Percentiles rank a stretch among this genome's conserved stretches.
phyloP scores from a whole-genome alignment of 2,113 vertebrate species.

The Sisor rabdophorus region DNA sequence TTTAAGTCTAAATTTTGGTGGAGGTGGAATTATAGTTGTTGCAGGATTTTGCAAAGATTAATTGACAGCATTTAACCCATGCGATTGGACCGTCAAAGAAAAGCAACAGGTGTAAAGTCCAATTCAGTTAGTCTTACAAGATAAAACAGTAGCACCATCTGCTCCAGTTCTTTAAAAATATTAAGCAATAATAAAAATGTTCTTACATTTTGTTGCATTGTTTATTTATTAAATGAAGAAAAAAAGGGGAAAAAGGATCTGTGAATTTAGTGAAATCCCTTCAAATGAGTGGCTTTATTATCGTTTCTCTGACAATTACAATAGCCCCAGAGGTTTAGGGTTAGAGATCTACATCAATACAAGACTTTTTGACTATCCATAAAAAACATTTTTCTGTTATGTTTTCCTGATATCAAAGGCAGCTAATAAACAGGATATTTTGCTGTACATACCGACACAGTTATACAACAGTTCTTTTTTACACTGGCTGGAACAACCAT shows the following conservation, averaged over 20 bases:
- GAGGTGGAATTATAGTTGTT: no score
- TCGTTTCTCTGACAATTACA: conserved; percentile 22
- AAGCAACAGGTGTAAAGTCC: background rate
- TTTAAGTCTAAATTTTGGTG: no score
- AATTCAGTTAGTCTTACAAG: conserved; percentile 7
- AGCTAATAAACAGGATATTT: background rate
- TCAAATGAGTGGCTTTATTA: conserved; percentile 20
- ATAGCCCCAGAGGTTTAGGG: conserved; percentile 24
- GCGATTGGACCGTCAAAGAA: conserved; percentile 14
- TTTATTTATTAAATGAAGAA: background rate
- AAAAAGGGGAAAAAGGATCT: conserved; percentile 13
- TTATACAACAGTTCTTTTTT: conserved; percentile 89
- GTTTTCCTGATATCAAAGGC: background rate
- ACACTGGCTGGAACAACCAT: conserved; percentile 94
- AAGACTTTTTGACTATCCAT: background rate
- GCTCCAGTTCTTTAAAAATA: background rate
- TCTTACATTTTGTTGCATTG: background rate
- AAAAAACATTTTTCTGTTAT: no score
- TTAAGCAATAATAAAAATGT: background rate
- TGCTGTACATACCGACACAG: conserved; percentile 82
- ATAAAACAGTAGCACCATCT: conserved; percentile 8
- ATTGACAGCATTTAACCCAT: background rate
- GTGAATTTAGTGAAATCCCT: conserved; percentile 34
- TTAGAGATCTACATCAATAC: background rate
- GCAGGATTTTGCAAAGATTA: no score